These are phyloP conservation scores for Tapirus indicus DNA, from an alignment of 2,797 vertebrate species.

Conservation along the genomic window DNA sequence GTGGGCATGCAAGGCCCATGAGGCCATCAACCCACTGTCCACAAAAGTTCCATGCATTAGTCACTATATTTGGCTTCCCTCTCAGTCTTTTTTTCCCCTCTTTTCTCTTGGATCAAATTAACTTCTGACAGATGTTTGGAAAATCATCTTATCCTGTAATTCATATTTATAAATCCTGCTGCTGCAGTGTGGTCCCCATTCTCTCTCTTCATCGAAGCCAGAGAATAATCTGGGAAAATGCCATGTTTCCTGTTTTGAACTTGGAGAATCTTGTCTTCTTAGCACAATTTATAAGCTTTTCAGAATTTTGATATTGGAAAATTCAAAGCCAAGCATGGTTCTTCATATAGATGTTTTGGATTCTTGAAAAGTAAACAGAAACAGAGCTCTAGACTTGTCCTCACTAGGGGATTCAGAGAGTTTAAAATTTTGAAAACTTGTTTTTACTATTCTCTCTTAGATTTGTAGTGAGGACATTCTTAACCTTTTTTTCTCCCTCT, in stretches of 20 bases:
- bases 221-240: constrained; percentile 78
- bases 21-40: neutral
- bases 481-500: neutral
- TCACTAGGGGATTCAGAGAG: constrained; percentile 40
- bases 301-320: constrained; percentile 48
- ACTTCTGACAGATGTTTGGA: constrained; percentile 82
- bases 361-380: constrained; percentile 71
- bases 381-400: constrained; percentile 19
- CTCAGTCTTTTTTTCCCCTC: neutral
- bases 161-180: constrained; percentile 83
- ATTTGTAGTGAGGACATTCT: constrained; percentile 48
- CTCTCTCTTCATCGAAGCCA: constrained; percentile 74
- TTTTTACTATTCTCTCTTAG: constrained; percentile 31
- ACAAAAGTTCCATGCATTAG: constrained; percentile 34
- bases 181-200: constrained; percentile 77
- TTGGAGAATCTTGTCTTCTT: constrained; percentile 74
- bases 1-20: neutral
- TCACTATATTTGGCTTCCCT: constrained; percentile 65
- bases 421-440: constrained; percentile 46
- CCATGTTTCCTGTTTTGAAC: constrained; percentile 78
- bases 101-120: constrained; percentile 77
- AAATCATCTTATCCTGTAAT: constrained; percentile 80
- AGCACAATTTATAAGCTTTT: constrained; percentile 71
- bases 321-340: constrained; percentile 50
- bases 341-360: constrained; percentile 59